Conservation (phyloP, 1,140 invertebrate genomes). For the Brachionus rotundiformis region DNA sequence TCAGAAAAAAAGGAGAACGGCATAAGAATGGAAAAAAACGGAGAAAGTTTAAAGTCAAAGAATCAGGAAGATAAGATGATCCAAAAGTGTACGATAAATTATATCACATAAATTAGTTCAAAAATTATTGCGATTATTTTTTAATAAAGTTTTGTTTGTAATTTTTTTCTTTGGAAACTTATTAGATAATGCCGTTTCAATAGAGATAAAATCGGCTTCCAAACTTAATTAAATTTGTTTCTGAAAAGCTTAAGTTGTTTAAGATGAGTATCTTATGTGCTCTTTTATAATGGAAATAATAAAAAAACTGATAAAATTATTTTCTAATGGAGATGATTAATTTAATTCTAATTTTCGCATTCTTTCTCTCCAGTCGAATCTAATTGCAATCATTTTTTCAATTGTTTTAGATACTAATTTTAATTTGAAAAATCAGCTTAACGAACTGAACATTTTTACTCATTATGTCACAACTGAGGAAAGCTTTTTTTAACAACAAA, state of each 20-base stretch:
- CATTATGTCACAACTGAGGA: too few species aligned
- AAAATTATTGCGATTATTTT: neutral
- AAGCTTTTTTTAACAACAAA: too few species aligned
- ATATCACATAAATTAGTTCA: neutral
- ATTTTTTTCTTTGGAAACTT: too few species aligned
- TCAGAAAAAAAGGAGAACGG: conserved; percentile 10
- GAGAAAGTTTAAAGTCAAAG: neutral
- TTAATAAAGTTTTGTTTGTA: too few species aligned
- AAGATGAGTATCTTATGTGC: neutral
- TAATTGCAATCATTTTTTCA: neutral
- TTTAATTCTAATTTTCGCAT: neutral
- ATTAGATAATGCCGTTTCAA: too few species aligned
- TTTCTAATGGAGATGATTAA: conserved; percentile 13
- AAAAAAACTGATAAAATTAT: conserved; percentile 8
- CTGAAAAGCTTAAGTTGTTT: conserved; percentile 2
- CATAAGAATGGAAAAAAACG: neutral
- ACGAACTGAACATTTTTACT: too few species aligned
- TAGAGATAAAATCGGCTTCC: neutral
- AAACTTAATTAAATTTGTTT: neutral
- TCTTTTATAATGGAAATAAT: conserved; percentile 7
- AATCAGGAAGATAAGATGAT: neutral
- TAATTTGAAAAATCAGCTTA: neutral
- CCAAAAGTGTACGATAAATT: neutral
- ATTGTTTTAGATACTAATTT: neutral
- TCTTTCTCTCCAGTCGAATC: neutral